Evolutionary conservation across 1,140 invertebrate species (phyloP).

Genomic region (Dryas iulia): DNA sequence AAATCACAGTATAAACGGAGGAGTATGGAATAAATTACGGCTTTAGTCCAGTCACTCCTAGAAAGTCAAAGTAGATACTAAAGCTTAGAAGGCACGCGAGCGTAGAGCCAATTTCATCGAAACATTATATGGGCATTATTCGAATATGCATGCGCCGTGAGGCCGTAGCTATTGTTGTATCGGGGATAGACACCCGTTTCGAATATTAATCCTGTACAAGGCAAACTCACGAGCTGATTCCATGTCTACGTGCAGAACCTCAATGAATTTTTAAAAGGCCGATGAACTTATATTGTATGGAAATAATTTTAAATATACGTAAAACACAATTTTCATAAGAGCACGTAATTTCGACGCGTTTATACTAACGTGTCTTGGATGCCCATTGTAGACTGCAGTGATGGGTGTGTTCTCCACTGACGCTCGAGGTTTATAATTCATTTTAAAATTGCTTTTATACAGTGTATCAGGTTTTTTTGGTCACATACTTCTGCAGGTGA

Average conservation of each 20-base stretch:
- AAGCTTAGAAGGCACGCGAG: slow-evolving; percentile 56
- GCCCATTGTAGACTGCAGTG: slow-evolving; percentile 17
- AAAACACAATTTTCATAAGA: slow-evolving; percentile 16
- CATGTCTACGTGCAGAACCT: slow-evolving; percentile 41
- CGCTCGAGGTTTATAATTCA: slow-evolving; percentile 13
- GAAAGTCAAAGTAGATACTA: slow-evolving; percentile 62
- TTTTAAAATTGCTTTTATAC: slow-evolving; percentile 6
- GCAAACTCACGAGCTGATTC: slow-evolving; percentile 46
- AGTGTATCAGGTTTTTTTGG: not conserved
- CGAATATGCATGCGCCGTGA: slow-evolving; percentile 74
- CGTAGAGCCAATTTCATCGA: slow-evolving; percentile 68
- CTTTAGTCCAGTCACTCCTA: slow-evolving; percentile 38
- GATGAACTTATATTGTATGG: slow-evolving; percentile 58
- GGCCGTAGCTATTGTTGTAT: slow-evolving; percentile 65
- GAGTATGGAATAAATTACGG: not conserved
- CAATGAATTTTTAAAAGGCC: slow-evolving; percentile 54
- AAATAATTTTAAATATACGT: slow-evolving; percentile 34
- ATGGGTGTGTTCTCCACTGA: slow-evolving; percentile 7
- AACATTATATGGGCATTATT: slow-evolving; percentile 78
- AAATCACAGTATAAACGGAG: not conserved
- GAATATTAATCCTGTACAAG: slow-evolving; percentile 75
- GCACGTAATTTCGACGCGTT: slow-evolving; percentile 6
- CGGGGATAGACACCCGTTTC: slow-evolving; percentile 54
- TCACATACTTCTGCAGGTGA: too few species aligned
- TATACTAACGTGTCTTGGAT: slow-evolving; percentile 10